phyloP scores from a whole-genome alignment of 2,797 vertebrate species.

The Arrhamphus sclerolepis region DNA sequence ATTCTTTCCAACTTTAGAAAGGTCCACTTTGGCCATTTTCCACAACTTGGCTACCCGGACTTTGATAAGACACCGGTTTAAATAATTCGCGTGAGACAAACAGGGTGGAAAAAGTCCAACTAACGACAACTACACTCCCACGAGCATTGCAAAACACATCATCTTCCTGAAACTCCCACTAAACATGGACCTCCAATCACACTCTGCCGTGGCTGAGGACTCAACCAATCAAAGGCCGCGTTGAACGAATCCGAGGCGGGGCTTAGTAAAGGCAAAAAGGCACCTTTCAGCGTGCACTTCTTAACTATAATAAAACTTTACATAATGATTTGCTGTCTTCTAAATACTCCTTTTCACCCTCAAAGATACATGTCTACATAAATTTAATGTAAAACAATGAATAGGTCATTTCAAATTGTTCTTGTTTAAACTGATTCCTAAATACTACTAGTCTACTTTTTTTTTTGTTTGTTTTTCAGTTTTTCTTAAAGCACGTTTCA shows the following conservation, averaged over 20 bases:
- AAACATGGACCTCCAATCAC: constrained; percentile 41
- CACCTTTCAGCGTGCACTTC: constrained; percentile 4
- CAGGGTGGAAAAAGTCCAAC: no score
- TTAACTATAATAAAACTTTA: neutral
- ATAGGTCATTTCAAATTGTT: neutral
- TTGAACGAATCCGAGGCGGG: neutral
- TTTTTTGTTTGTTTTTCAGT: no score
- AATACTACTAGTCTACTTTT: neutral
- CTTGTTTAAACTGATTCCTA: neutral
- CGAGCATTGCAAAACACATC: constrained; percentile 60
- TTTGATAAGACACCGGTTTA: neutral
- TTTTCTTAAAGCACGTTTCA: constrained; percentile 29
- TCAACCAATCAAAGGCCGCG: constrained; percentile 58
- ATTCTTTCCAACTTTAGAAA: constrained; percentile 77
- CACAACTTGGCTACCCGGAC: neutral
- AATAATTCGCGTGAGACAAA: neutral
- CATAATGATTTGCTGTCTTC: neutral
- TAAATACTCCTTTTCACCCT: neutral
- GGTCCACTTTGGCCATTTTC: constrained; percentile 77
- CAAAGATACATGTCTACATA: neutral
- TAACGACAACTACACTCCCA: neutral
- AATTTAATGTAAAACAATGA: neutral
- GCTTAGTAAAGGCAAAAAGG: constrained; percentile 7
- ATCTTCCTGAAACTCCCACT: constrained; percentile 57
- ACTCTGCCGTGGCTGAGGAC: neutral